A percentile compares a stretch with the other conserved stretches of the same genome.
These are phyloP conservation scores for Lutraria lutraria DNA, from an alignment of 2,888 invertebrate species.

Conservation along the genomic window DNA sequence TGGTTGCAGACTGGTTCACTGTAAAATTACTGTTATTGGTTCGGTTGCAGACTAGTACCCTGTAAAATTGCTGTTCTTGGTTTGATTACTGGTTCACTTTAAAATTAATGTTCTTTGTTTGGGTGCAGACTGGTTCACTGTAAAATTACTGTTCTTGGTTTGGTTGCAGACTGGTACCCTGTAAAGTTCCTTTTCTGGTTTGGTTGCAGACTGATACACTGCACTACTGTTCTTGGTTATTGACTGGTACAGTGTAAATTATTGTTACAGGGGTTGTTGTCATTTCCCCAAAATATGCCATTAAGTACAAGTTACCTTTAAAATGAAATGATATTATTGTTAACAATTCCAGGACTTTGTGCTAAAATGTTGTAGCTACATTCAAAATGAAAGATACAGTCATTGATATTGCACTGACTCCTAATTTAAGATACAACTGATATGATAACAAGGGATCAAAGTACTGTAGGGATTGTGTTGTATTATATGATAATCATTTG, in stretches of 20 bases:
- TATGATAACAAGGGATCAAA: constrained; percentile 20
- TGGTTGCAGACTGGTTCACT: too few relatives aligned
- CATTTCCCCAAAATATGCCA: neutral
- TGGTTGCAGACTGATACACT: too few relatives aligned
- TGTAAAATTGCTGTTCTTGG: too few relatives aligned
- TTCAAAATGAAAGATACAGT: neutral
- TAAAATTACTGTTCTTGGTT: too few relatives aligned
- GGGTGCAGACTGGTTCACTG: too few relatives aligned
- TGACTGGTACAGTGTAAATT: neutral
- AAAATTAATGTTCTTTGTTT: too few relatives aligned
- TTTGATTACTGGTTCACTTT: too few relatives aligned
- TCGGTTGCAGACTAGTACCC: too few relatives aligned
- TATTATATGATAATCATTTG: neutral
- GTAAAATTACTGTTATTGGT: too few relatives aligned
- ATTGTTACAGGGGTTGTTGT: neutral
- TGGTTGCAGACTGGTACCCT: too few relatives aligned
- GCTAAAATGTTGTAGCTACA: neutral
- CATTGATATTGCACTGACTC: neutral
- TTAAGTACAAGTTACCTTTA: neutral
- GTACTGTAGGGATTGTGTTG: constrained; percentile 1
- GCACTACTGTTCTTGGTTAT: neutral
- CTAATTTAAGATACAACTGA: neutral
- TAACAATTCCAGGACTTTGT: neutral
- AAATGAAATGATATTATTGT: neutral
- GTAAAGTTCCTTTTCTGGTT: too few relatives aligned